phyloP scores from a whole-genome alignment of 2,888 invertebrate species.

The Coelopa pilipes region DNA sequence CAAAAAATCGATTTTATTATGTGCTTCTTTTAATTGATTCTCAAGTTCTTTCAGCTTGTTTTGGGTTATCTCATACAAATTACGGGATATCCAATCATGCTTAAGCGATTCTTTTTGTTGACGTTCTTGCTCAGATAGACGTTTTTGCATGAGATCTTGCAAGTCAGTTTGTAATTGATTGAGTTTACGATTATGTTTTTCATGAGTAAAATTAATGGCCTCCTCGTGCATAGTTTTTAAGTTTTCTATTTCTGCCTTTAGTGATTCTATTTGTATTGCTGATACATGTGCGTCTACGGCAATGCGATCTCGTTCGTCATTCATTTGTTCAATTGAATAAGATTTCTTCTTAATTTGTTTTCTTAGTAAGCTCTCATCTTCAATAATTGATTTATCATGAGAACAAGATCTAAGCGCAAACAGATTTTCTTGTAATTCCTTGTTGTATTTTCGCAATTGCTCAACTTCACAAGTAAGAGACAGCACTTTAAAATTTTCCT shows the following conservation, averaged over 20 bases:
- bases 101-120: slow-evolving; percentile 68
- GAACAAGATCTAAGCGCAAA: slow-evolving; percentile 51
- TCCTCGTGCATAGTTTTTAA: slow-evolving; percentile 54
- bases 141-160: slow-evolving; percentile 48
- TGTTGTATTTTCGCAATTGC: slow-evolving; percentile 54
- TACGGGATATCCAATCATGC: slow-evolving; percentile 70
- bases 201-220: slow-evolving; percentile 53
- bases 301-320: slow-evolving; percentile 62
- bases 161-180: slow-evolving; percentile 51
- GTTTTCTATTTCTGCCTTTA: slow-evolving; percentile 56
- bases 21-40: slow-evolving; percentile 66
- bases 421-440: slow-evolving; percentile 56
- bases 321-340: slow-evolving; percentile 60
- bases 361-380: slow-evolving; percentile 48
- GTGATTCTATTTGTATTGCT: slow-evolving; percentile 56
- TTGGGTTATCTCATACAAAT: slow-evolving; percentile 69
- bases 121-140: slow-evolving; percentile 50
- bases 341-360: slow-evolving; percentile 57
- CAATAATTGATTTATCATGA: slow-evolving; percentile 24
- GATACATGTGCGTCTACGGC: slow-evolving; percentile 57
- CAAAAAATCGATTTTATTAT: slow-evolving; percentile 63
- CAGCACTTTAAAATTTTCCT: slow-evolving; percentile 58
- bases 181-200: slow-evolving; percentile 54
- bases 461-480: slow-evolving; percentile 57
- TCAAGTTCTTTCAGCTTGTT: slow-evolving; percentile 67